Evolutionary conservation across 2,888 invertebrate species (phyloP), one percentile per base, ranked within the genome.

Genomic region (Tiliacea aurago): DNA sequence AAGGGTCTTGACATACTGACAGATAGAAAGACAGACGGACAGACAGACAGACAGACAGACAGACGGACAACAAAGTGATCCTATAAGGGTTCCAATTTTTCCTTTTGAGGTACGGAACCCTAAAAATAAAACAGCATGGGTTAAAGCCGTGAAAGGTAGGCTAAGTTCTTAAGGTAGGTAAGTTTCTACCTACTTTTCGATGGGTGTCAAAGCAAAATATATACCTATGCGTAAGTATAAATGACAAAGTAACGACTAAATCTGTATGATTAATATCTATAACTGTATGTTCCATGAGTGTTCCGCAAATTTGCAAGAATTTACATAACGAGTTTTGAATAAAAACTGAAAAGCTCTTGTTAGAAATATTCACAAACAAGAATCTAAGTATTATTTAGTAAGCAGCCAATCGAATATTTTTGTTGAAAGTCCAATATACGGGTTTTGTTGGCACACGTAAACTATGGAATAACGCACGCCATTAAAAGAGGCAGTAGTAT

Each of bases 261-360:
- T 76, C 68, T 72, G 64, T 76, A 71, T 84, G 85, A 84, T 73
- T 70, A 81, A 84, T 84, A 86, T 66, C 78, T 69, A 51, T 84
- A 86, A 86, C 84, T 76, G 84, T 86, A 69, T 64, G 56, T 84
- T 53, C 63, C 43, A 77, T 66, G 81, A 75, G 62, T 72, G 80
- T 86, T 70, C 55, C 81, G 53, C 62, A 78, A 73, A 84, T 86
- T 84, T 76, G 71, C 59, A 66, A 45, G 53, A 67, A 84, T 84
- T 86, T 81, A 65, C 82, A 86, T 86, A 84, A 86, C 85, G 49
- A 78, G 84, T 84, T 86, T 70, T 18, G 56, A 76, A 73, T 67
- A 78, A 84, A 76, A 78, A 73, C 84, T 84, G 75, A 85, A 84
- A 85, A 85, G 56, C 66, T 84, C 67, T 74, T 70, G 69, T 75